phyloP scores from a whole-genome alignment of 1,140 invertebrate genomes.

The Steinernema khuongi region DNA sequence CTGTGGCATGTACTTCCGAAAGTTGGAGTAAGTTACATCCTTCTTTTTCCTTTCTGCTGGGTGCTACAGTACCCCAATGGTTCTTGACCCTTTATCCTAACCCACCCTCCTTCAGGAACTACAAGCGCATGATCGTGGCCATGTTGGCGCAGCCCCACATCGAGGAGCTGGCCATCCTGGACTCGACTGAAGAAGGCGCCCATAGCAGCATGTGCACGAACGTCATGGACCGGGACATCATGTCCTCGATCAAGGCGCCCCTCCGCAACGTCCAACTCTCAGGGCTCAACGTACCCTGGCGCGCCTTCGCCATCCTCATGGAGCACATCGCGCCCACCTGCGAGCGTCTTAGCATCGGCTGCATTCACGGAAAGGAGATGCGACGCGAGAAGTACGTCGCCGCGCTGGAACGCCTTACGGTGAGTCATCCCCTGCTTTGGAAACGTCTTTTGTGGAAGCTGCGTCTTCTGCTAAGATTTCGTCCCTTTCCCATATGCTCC shows the following conservation, averaged over 20 bases:
- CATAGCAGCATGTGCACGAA: neutral
- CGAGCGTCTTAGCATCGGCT: slow-evolving; percentile 5
- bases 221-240: neutral
- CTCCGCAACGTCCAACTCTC: neutral
- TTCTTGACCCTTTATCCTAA: no score
- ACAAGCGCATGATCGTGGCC: neutral
- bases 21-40: neutral
- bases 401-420: neutral
- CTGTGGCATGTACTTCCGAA: neutral
- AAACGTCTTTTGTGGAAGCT: no score
- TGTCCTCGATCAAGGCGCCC: neutral
- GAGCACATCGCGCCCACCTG: neutral
- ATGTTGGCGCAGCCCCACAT: neutral
- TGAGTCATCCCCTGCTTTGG: neutral
- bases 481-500: no score
- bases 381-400: slow-evolving; percentile 6
- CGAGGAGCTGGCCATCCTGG: neutral
- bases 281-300: neutral
- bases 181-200: neutral
- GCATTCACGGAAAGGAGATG: neutral
- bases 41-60: neutral
- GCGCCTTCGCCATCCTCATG: neutral
- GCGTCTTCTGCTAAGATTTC: no score
- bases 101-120: neutral
- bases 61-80: neutral